These are phyloP conservation scores for Drosophila multiciliata DNA, from an alignment of 2,888 invertebrate genomes.

Conservation along the genomic window DNA sequence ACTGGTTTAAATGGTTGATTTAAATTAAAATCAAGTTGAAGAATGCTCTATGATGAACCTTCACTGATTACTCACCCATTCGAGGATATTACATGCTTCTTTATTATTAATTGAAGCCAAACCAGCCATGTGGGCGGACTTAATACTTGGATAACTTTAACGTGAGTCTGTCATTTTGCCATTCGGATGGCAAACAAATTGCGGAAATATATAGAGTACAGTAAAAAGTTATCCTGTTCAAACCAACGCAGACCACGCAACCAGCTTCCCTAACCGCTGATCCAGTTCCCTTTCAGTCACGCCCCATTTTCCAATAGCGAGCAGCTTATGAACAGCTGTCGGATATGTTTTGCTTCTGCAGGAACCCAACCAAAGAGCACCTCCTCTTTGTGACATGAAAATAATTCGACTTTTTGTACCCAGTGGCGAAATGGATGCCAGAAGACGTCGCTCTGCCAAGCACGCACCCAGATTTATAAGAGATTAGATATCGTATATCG, in stretches of 20 bases:
- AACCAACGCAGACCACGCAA: conserved; percentile 4
- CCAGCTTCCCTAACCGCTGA: neutral
- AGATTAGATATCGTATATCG: conserved; percentile 16
- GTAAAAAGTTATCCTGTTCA: conserved; percentile 20
- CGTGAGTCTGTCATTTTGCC: conserved; percentile 39
- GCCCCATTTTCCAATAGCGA: conserved; percentile 7
- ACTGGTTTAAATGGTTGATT: neutral
- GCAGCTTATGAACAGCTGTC: conserved; percentile 52
- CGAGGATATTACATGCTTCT: conserved; percentile 14
- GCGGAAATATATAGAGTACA: conserved; percentile 48
- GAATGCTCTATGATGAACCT: neutral
- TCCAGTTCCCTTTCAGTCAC: neutral
- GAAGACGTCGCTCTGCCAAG: neutral
- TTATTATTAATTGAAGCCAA: conserved; percentile 23
- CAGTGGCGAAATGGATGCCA: conserved; percentile 12
- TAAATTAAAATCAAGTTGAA: neutral
- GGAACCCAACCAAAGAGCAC: neutral
- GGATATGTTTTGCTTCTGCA: conserved; percentile 43
- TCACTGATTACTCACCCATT: conserved; percentile 2
- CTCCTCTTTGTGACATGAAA: neutral
- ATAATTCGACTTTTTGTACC: conserved; percentile 44
- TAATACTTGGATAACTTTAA: conserved; percentile 40
- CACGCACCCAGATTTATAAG: conserved; percentile 1
- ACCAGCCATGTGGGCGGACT: conserved; percentile 17
- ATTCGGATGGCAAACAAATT: conserved; percentile 53